These are phyloP conservation scores for Nemoura dubitans DNA, from an alignment of 2,888 invertebrate genomes.

Conservation along the genomic window DNA sequence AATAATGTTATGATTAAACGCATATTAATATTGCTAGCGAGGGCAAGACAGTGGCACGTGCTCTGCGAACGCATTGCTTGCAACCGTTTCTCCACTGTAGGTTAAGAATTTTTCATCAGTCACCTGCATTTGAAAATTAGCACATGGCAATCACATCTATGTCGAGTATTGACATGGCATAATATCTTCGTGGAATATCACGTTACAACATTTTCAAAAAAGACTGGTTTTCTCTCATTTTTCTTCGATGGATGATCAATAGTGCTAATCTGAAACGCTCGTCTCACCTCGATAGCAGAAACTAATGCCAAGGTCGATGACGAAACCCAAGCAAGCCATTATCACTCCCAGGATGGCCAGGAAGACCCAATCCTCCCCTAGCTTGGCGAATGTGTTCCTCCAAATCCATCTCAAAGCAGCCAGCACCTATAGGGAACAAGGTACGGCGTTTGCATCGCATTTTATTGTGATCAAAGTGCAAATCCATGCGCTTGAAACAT, in stretches of 20 bases:
- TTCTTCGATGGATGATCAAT: not conserved
- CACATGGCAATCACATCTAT: not conserved
- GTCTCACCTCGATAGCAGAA: constrained; percentile 87
- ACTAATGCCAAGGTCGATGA: constrained; percentile 92
- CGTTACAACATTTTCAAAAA: not conserved
- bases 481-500: not conserved
- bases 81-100: not conserved
- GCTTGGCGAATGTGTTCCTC: constrained; percentile 86
- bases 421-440: constrained; percentile 55
- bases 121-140: not conserved
- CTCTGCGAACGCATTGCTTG: not conserved
- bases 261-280: not conserved
- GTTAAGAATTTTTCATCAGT: constrained; percentile 7
- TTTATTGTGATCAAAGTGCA: not conserved
- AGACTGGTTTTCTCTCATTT: not conserved
- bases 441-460: not conserved
- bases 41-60: not conserved
- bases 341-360: constrained; percentile 92
- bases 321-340: constrained; percentile 93
- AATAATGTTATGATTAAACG: not conserved
- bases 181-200: not conserved
- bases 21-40: not conserved
- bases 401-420: constrained; percentile 74
- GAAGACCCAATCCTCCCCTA: constrained; percentile 97
- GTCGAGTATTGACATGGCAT: not conserved